Percentiles rank a stretch among this genome's conserved stretches.
Conservation (phyloP, 2,888 invertebrate species). For the Drosophila mayaguana region DNA sequence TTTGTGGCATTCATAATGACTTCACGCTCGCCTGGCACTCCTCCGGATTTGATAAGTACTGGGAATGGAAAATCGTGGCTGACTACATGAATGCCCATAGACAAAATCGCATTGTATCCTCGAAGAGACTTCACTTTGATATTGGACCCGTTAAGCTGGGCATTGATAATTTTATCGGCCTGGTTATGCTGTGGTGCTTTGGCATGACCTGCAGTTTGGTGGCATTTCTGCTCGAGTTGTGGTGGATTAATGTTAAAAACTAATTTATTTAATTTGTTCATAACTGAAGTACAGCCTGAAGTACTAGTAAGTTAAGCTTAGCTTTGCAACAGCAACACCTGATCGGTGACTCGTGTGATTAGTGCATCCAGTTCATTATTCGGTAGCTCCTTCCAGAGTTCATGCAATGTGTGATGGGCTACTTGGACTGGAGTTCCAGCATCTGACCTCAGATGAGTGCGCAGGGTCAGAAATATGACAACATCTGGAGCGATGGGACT, state of each 20-base stretch:
- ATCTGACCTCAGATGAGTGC: conserved; percentile 28
- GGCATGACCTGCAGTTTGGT: conserved; percentile 69
- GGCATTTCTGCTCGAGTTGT: conserved; percentile 66
- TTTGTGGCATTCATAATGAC: conserved; percentile 86
- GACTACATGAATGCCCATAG: conserved; percentile 68
- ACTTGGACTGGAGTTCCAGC: conserved; percentile 49
- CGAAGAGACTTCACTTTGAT: conserved; percentile 58
- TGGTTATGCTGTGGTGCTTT: conserved; percentile 75
- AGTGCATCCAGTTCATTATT: conserved; percentile 77
- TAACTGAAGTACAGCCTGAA: background rate
- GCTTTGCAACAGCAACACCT: conserved; percentile 72
- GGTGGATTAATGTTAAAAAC: conserved; percentile 12
- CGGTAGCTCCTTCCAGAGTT: conserved; percentile 76
- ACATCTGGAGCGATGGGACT: conserved; percentile 85
- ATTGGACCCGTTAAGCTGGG: conserved; percentile 71
- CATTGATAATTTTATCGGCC: conserved; percentile 76
- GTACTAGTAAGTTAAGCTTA: conserved; percentile 1
- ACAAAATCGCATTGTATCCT: conserved; percentile 73
- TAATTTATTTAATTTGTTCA: background rate
- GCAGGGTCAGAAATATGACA: conserved; percentile 85
- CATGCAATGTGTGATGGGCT: conserved; percentile 66
- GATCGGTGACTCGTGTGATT: conserved; percentile 82
- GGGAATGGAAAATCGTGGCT: conserved; percentile 86
- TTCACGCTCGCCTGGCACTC: conserved; percentile 87
- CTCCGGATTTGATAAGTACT: conserved; percentile 87